Percentiles rank a stretch among this genome's conserved stretches.
Evolutionary conservation across 1,140 invertebrate species (phyloP).

Genomic region (Drosophila kurseongensis): DNA sequence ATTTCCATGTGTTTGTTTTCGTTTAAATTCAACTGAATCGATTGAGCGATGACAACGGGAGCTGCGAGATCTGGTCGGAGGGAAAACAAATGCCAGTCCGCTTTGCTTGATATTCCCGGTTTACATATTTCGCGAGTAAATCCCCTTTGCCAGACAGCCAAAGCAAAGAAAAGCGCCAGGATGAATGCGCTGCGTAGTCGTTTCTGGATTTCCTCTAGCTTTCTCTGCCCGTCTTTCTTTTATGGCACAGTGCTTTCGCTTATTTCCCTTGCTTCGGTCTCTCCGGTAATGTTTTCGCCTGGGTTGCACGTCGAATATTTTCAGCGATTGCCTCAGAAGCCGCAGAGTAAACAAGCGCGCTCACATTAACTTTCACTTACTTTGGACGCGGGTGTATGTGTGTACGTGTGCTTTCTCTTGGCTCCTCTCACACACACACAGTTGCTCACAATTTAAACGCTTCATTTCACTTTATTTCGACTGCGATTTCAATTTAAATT

Average conservation of each 20-base stretch:
- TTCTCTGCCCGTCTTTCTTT: slow-evolving; percentile 25
- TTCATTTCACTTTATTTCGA: slow-evolving; percentile 82
- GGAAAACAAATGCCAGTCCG: slow-evolving; percentile 1
- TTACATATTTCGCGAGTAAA: slow-evolving; percentile 30
- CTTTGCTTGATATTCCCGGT: slow-evolving; percentile 17
- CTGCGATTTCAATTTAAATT: slow-evolving; percentile 83
- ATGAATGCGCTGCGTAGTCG: slow-evolving; percentile 37
- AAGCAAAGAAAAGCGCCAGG: slow-evolving; percentile 29
- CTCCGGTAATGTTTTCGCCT: slow-evolving; percentile 67
- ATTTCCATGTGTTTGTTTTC: slow-evolving; percentile 75
- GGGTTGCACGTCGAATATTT: slow-evolving; percentile 77
- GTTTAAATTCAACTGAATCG: slow-evolving; percentile 49
- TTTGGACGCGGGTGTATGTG: slow-evolving; percentile 9
- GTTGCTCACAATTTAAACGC: slow-evolving; percentile 63
- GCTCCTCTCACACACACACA: slow-evolving; percentile 12
- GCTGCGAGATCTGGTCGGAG: slow-evolving; percentile 3
- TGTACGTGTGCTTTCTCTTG: slow-evolving; percentile 2
- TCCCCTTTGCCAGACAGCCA: slow-evolving; percentile 36
- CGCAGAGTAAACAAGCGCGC: slow-evolving; percentile 74
- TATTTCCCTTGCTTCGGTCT: slow-evolving; percentile 35
- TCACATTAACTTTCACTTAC: slow-evolving; percentile 74
- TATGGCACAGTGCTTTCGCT: slow-evolving; percentile 23
- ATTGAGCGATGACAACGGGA: slow-evolving; percentile 51
- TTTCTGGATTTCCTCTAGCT: slow-evolving; percentile 33
- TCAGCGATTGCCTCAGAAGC: slow-evolving; percentile 63